Evolutionary conservation across 2,888 invertebrate genomes (phyloP).

Genomic region (Pyrrhia umbra): DNA sequence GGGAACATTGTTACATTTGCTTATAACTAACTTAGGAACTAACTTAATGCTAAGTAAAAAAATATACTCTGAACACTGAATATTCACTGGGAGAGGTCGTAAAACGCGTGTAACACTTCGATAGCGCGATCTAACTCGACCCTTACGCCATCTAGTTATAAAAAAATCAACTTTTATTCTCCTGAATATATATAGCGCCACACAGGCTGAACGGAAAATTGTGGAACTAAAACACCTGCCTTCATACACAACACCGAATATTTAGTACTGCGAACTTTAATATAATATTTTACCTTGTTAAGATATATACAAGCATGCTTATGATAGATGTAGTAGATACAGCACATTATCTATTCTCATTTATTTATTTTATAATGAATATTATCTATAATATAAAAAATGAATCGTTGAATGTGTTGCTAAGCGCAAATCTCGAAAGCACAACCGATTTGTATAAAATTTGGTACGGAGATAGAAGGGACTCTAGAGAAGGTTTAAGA

Average conservation of each 20-base stretch:
- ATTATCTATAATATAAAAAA: too few relatives aligned
- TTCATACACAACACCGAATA: not conserved
- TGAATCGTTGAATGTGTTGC: too few relatives aligned
- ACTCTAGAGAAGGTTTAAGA: too few relatives aligned
- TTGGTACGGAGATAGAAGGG: too few relatives aligned
- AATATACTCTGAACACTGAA: not conserved
- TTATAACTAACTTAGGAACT: not conserved
- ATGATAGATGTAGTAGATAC: too few relatives aligned
- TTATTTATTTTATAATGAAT: too few relatives aligned
- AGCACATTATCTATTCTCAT: too few relatives aligned
- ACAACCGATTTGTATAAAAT: too few relatives aligned
- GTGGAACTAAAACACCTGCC: not conserved
- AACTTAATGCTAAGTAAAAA: conserved; percentile 4
- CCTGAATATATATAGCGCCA: not conserved
- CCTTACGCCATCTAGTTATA: conserved; percentile 36
- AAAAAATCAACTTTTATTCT: not conserved
- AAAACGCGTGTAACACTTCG: not conserved
- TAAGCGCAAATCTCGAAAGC: too few relatives aligned
- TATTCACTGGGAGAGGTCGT: not conserved
- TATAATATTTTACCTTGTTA: not conserved
- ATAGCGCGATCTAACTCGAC: conserved; percentile 11
- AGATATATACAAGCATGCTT: not conserved
- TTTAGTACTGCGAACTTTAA: too few relatives aligned
- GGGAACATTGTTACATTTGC: conserved; percentile 8
- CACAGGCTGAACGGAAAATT: conserved; percentile 1